Conservation (phyloP, 2,113 vertebrate genomes). For the Pipra filicauda region DNA sequence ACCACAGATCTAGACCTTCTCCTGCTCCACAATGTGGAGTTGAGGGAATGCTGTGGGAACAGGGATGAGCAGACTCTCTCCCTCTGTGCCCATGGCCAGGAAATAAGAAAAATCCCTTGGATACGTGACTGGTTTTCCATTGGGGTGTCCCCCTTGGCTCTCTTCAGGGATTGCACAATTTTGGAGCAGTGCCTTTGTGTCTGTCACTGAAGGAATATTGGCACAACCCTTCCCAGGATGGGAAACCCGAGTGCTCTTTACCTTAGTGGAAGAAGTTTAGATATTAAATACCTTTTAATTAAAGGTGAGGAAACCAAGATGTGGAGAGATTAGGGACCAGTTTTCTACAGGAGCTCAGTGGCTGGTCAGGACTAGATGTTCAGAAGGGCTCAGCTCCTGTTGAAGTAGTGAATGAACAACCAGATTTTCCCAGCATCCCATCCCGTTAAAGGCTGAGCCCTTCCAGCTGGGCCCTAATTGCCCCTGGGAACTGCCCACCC, state of each 20-base stretch:
- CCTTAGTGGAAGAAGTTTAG: background rate
- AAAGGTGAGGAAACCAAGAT: constrained; percentile 46
- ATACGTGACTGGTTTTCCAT: rapidly evolving
- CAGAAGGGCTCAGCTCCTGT: background rate
- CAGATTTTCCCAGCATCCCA: background rate
- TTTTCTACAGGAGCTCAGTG: background rate
- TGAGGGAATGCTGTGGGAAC: background rate
- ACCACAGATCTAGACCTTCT: background rate
- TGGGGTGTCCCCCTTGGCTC: background rate
- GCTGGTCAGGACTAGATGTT: background rate
- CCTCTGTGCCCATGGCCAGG: background rate
- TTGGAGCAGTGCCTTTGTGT: background rate
- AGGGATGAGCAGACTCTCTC: background rate
- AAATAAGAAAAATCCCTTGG: background rate
- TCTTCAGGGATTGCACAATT: rapidly evolving
- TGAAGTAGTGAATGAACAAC: background rate
- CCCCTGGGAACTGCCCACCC: background rate
- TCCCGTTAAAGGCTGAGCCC: background rate
- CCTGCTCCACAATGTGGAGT: background rate
- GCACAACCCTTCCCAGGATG: background rate
- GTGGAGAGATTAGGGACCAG: constrained; percentile 46
- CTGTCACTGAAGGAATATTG: background rate
- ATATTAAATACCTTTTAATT: constrained; percentile 31
- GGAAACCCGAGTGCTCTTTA: background rate
- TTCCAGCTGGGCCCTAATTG: background rate